phyloP scores from a whole-genome alignment of 2,797 vertebrate genomes.

The Labroides dimidiatus region DNA sequence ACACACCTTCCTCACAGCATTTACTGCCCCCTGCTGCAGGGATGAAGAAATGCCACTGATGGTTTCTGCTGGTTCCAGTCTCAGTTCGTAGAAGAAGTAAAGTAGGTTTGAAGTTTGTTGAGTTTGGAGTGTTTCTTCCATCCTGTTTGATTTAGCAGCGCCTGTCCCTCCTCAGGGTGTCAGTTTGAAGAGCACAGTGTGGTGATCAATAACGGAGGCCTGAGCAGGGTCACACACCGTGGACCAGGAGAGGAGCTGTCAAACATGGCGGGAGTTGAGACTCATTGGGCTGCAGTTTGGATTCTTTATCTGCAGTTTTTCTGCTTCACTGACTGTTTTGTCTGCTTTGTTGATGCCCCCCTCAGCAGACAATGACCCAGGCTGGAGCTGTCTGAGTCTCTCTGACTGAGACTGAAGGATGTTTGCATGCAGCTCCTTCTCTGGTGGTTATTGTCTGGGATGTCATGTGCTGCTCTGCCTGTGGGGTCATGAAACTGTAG shows the following conservation, averaged over 20 bases:
- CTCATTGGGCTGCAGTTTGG: not conserved
- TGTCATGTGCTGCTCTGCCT: not conserved
- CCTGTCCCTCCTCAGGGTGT: not conserved
- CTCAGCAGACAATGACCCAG: slow-evolving; percentile 32
- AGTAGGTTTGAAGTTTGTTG: not conserved
- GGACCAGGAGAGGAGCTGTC: not conserved
- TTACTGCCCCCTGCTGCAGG: slow-evolving; percentile 48
- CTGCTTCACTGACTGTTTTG: slow-evolving; percentile 41
- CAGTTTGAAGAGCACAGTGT: not conserved
- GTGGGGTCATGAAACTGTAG: not conserved
- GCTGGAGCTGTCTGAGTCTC: slow-evolving; percentile 23
- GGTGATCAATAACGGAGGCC: not conserved
- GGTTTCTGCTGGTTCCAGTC: not conserved
- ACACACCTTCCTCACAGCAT: slow-evolving; percentile 13
- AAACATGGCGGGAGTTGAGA: not conserved
- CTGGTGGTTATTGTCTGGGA: not conserved
- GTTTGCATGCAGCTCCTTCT: not conserved
- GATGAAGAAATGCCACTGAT: slow-evolving; percentile 1
- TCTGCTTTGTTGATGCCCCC: slow-evolving; percentile 38
- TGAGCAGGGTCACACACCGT: not conserved
- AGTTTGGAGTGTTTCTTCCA: not conserved
- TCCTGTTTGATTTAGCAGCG: not conserved
- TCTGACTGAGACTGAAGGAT: slow-evolving; percentile 22
- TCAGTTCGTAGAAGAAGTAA: not conserved
- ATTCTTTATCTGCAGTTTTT: slow-evolving; percentile 12